Percentiles rank a stretch among this genome's conserved stretches.
These are phyloP conservation scores for Mormyrus hasselquistii DNA, from an alignment of 2,797 vertebrate genomes.

Conservation along the genomic window DNA sequence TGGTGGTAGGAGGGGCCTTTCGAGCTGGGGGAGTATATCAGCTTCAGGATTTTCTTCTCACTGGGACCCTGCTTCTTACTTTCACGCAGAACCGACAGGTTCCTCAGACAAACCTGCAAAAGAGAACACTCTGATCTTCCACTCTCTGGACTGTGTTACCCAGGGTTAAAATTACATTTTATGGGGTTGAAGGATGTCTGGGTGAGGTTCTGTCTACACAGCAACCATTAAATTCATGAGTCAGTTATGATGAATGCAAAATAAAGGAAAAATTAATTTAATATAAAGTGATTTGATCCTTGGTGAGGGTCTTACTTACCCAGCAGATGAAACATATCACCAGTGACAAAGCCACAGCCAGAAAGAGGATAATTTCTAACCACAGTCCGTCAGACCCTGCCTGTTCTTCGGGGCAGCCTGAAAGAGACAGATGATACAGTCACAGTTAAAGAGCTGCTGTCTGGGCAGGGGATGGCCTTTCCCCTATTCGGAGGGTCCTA, in stretches of 20 bases:
- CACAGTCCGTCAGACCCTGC: not conserved
- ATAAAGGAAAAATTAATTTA: not conserved
- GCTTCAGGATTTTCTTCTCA: constrained; percentile 6
- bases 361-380: constrained; percentile 31
- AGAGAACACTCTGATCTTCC: not conserved
- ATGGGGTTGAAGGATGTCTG: not conserved
- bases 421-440: constrained; percentile 15
- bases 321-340: constrained; percentile 44
- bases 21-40: not conserved
- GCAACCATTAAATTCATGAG: not conserved
- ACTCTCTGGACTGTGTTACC: not conserved
- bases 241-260: not conserved
- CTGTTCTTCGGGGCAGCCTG: constrained; percentile 35
- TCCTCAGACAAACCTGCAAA: not conserved
- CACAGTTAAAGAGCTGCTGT: not conserved
- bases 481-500: not conserved
- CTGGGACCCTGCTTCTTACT: not conserved
- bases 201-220: not conserved
- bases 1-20: not conserved
- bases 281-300: not conserved
- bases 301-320: constrained; percentile 45
- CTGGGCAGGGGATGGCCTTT: not conserved
- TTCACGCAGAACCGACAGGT: constrained; percentile 5
- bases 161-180: not conserved
- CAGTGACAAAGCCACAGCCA: constrained; percentile 38